A percentile compares a stretch with the other conserved stretches of the same genome.
Evolutionary conservation across 1,140 invertebrate genomes (phyloP).

Genomic region (Bradysia coprophila): DNA sequence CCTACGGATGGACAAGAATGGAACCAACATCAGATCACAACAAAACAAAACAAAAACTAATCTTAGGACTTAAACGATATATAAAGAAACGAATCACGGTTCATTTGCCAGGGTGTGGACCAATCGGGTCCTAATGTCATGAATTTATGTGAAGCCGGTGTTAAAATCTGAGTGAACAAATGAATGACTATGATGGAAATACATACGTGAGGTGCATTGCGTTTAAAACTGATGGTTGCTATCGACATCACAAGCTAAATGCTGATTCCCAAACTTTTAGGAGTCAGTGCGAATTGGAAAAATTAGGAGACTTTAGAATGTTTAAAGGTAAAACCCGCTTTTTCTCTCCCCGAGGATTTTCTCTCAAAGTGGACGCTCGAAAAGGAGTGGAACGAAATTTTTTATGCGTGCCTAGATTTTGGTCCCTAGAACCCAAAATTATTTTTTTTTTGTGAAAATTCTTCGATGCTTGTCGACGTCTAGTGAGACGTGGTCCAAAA

Average conservation of each 20-base stretch:
- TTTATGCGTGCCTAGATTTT: background rate
- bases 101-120: background rate
- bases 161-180: background rate
- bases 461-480: too few species aligned
- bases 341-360: background rate
- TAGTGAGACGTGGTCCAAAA: too few species aligned
- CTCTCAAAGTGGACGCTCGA: background rate
- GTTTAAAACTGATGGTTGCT: too few species aligned
- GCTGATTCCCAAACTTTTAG: background rate
- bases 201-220: too few species aligned
- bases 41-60: constrained; percentile 2
- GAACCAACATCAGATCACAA: background rate
- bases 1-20: constrained; percentile 29
- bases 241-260: too few species aligned
- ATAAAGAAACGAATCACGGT: background rate
- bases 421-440: background rate
- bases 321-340: background rate
- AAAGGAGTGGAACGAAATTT: too few species aligned
- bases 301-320: background rate
- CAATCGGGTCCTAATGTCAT: too few species aligned
- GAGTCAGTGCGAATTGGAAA: background rate
- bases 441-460: background rate
- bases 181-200: too few species aligned
- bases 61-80: background rate
- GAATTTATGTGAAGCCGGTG: background rate